A percentile compares a stretch with the other conserved stretches of the same genome.
These are phyloP conservation scores for Heliconius hermathena DNA, from an alignment of 1,140 invertebrate genomes.

Conservation along the genomic window DNA sequence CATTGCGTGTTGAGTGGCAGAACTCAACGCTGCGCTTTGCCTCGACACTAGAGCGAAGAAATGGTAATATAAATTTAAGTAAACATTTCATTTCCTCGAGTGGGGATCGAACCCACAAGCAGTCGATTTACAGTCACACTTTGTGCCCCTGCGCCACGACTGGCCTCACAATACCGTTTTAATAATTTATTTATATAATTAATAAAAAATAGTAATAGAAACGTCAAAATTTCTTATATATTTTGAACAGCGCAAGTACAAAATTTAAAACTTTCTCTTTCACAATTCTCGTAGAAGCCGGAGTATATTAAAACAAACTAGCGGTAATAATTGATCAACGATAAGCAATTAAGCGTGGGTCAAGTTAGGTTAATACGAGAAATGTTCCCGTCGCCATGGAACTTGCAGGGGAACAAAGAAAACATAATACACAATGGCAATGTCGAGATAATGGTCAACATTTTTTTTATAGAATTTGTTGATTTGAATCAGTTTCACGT, in stretches of 20 bases:
- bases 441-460: not conserved
- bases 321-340: constrained; percentile 38
- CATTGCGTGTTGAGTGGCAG: too few species aligned
- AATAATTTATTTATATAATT: not conserved
- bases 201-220: not conserved
- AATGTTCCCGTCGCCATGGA: constrained; percentile 34
- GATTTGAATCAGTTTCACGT: too few species aligned
- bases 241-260: not conserved
- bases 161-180: too few species aligned
- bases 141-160: too few species aligned
- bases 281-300: constrained; percentile 11
- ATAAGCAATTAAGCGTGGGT: constrained; percentile 41
- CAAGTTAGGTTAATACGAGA: constrained; percentile 41
- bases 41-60: too few species aligned
- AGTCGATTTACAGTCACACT: too few species aligned
- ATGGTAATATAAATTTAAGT: too few species aligned
- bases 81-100: too few species aligned
- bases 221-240: not conserved
- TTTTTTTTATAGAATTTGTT: too few species aligned
- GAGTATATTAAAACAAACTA: constrained; percentile 29
- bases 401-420: constrained; percentile 33
- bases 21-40: too few species aligned
- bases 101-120: too few species aligned
- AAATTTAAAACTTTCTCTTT: constrained; percentile 4
- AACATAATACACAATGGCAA: constrained; percentile 15